phyloP scores from a whole-genome alignment of 1,140 invertebrate species.

The Scaptomyza graminum region DNA sequence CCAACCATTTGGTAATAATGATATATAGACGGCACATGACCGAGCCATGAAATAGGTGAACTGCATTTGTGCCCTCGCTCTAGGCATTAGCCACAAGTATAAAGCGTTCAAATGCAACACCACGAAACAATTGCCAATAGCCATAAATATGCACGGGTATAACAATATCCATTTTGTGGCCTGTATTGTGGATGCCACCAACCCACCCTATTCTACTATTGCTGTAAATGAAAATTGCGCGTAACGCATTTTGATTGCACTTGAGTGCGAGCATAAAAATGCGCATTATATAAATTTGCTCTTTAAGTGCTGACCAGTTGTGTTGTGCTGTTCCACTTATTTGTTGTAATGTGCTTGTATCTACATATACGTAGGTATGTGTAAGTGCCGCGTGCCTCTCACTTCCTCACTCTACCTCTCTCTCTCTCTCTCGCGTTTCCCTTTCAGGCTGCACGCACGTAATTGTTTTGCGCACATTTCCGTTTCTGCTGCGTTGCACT shows the following conservation, averaged over 20 bases:
- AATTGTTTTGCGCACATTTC: constrained; percentile 77
- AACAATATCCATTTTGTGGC: constrained; percentile 67
- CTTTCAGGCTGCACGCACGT: constrained; percentile 42
- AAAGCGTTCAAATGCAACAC: constrained; percentile 41
- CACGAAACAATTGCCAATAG: constrained; percentile 5
- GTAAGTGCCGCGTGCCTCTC: constrained; percentile 4
- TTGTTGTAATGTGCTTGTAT: constrained; percentile 33
- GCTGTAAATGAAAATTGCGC: constrained; percentile 64
- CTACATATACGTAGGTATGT: constrained; percentile 16
- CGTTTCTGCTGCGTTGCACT: constrained; percentile 75
- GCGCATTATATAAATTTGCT: constrained; percentile 67
- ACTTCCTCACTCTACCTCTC: constrained; percentile 3
- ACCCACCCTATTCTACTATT: background rate
- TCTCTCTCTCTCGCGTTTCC: background rate
- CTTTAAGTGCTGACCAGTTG: constrained; percentile 58
- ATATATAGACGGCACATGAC: constrained; percentile 3
- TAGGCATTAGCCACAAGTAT: constrained; percentile 47
- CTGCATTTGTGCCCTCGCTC: background rate
- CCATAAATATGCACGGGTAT: constrained; percentile 49
- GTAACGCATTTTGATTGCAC: constrained; percentile 77
- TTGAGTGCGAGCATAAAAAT: constrained; percentile 76
- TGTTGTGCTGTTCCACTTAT: constrained; percentile 1
- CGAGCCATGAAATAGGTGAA: constrained; percentile 3
- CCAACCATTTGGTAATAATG: background rate
- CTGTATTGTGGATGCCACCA: constrained; percentile 39